These are phyloP conservation scores for Lutraria lutraria DNA, from an alignment of 2,888 invertebrate genomes.

Conservation along the genomic window DNA sequence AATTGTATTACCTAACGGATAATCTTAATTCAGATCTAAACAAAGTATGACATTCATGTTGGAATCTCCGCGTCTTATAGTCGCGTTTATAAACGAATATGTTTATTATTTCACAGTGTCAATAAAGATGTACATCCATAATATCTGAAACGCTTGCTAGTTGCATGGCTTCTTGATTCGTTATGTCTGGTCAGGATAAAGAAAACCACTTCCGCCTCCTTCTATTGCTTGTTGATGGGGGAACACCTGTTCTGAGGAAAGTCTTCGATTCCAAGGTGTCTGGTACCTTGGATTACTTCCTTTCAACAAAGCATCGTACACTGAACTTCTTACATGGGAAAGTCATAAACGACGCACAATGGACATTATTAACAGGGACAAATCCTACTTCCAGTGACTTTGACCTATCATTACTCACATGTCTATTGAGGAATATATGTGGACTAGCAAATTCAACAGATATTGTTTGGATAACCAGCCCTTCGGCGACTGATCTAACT, in stretches of 20 bases:
- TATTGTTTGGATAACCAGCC: slow-evolving; percentile 9
- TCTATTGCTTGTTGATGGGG: background rate
- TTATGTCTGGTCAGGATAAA: background rate
- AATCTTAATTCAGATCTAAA: too few species aligned
- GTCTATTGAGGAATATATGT: too few species aligned
- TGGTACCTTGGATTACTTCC: background rate
- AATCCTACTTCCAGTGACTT: background rate
- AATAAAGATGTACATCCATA: too few species aligned
- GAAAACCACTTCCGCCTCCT: slow-evolving; percentile 12
- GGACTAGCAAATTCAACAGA: background rate
- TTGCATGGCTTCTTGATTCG: too few species aligned
- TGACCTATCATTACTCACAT: slow-evolving; percentile 18
- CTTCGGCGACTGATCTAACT: background rate
- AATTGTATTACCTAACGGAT: too few species aligned
- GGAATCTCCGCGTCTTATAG: too few species aligned
- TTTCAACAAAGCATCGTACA: background rate
- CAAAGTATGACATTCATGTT: too few species aligned
- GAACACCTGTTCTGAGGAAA: background rate
- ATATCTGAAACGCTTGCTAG: too few species aligned
- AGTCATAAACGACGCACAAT: background rate
- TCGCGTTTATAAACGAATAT: too few species aligned
- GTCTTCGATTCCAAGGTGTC: slow-evolving; percentile 3
- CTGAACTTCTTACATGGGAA: background rate
- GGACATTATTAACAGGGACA: background rate
- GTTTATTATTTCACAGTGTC: too few species aligned